Evolutionary conservation across 2,113 vertebrate genomes (phyloP).

Genomic region (Muntiacus reevesi): DNA sequence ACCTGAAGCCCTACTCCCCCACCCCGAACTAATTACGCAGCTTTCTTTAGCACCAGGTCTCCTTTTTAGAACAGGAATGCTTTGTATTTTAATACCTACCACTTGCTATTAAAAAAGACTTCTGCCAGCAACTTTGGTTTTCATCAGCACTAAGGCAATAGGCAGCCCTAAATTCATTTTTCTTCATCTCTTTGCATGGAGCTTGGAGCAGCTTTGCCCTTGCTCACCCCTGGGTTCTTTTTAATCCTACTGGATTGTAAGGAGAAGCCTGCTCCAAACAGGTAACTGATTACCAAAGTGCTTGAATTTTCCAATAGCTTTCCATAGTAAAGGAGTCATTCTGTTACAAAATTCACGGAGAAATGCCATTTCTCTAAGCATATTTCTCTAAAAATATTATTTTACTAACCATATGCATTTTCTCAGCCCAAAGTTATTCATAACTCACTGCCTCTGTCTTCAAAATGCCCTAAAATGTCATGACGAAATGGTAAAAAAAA

Average conservation of each 20-base stretch:
- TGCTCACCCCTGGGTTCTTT: background rate
- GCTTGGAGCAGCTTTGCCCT: background rate
- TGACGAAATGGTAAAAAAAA: background rate
- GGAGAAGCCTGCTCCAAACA: background rate
- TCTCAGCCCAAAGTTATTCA: background rate
- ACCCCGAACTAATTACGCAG: background rate
- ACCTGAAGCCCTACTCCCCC: fast-evolving
- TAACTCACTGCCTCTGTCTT: background rate
- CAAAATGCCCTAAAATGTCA: background rate
- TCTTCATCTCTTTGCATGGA: background rate
- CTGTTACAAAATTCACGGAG: background rate
- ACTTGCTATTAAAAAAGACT: background rate
- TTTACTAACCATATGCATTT: background rate
- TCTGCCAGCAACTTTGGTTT: background rate
- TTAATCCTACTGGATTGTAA: background rate
- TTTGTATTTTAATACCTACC: background rate
- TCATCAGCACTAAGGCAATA: background rate
- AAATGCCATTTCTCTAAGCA: background rate
- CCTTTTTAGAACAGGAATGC: background rate
- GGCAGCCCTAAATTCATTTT: background rate
- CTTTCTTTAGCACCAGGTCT: background rate
- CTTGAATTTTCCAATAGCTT: background rate
- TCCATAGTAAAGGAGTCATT: background rate
- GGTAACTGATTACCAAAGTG: background rate
- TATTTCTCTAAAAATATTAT: background rate